Conservation (phyloP, 1,140 invertebrate species). For the Pogonognathellus flavescens region DNA sequence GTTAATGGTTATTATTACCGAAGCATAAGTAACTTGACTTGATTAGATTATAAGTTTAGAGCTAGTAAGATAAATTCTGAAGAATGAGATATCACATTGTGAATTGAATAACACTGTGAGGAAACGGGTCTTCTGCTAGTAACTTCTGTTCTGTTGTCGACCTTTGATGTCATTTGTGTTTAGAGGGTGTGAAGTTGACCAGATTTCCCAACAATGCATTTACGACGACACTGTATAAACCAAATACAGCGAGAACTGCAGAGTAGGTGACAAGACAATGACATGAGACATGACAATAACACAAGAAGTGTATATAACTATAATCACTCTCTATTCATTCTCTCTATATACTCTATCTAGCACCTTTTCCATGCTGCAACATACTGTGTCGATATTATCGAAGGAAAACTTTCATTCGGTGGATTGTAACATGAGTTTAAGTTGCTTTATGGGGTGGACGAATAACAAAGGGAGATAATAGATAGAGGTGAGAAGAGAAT, state of each 20-base stretch:
- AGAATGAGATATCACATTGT: not conserved
- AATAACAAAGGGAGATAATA: slow-evolving; percentile 35
- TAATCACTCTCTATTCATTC: not conserved
- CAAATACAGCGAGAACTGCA: not conserved
- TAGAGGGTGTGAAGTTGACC: slow-evolving; percentile 45
- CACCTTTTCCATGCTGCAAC: not conserved
- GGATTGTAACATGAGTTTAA: not conserved
- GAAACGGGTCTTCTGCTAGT: slow-evolving; percentile 43
- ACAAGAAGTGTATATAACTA: not conserved
- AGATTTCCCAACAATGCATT: slow-evolving; percentile 30
- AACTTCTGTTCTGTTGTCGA: slow-evolving; percentile 10
- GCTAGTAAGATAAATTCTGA: not conserved
- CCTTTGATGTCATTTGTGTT: slow-evolving; percentile 46
- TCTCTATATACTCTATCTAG: not conserved
- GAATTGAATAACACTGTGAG: not conserved
- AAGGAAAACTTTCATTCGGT: not conserved
- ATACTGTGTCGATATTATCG: not conserved
- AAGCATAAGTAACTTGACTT: not conserved
- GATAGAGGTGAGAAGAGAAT: slow-evolving; percentile 31
- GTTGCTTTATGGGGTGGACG: not conserved
- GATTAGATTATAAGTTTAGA: slow-evolving; percentile 7
- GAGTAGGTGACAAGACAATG: slow-evolving; percentile 25
- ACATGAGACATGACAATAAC: not conserved
- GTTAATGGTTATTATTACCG: not conserved
- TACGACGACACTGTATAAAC: not conserved